Evolutionary conservation across 2,888 invertebrate genomes (phyloP), one percentile per base, ranked within the genome.

Genomic region (Salticus scenicus): DNA sequence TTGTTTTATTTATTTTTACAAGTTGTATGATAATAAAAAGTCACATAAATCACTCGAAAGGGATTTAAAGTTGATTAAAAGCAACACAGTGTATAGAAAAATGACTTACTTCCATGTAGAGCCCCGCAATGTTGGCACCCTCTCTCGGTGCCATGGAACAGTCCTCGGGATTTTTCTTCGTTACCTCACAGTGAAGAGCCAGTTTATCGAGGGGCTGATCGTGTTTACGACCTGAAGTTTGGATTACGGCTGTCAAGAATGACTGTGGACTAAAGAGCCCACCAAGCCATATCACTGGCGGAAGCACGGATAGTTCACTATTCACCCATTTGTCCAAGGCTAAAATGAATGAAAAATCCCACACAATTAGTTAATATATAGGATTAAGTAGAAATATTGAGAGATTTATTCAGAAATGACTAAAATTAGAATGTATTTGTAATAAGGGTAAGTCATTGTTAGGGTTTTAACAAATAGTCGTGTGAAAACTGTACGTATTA

Each of bases 181-280:
- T 98, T 80, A 98, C 98, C 91, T 98, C 98, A 91, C 97, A 98
- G 90, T 98, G 97, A 24, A 98, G 92, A 91, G 97, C 97, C 98
- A 98, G 98, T 92, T 98, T 97, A 92, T 98, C 98, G 66, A 98
- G 92, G 0, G 98, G 98, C 89, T 98, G 93, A 91, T 98, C 98
- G 91, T 97, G 96, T 90, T 95, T 94, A 37, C 98, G 93, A 0
- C 98, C 98, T 37, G 98, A 98, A 90, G 97, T 97, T 92, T 98
- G 98, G 98, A 98, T 98, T 90, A 98, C 98, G 70, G 98, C 98
- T 0, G 98, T 98, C 82, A 98, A 92, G 89, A 98, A 94, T 51
- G 97, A 97, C 92, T 98, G 98, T 0, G 98, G 98, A 92, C 98
- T 98, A 92, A 98, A 98, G 92, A 98, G 97, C n/a, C 98, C 98